Base-by-base conservation (phyloP, 2,888 invertebrate genomes). In the Brachylomia viminalis region DNA sequence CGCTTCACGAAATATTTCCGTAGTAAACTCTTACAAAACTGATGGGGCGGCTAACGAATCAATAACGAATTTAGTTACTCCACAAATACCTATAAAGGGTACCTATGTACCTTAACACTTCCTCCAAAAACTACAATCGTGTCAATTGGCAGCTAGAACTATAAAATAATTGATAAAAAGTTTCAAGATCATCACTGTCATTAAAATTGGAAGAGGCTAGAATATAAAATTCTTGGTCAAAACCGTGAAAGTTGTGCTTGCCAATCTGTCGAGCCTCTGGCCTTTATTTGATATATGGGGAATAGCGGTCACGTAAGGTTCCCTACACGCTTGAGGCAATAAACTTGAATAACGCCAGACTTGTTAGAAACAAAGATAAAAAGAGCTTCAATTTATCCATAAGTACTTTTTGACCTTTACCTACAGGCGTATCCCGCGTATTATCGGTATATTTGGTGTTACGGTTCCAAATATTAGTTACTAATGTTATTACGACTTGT, bases 211-310 rank as follows among this genome's bases (percentile, higher is more conserved):
- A 75, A 79, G 68, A 66, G 75, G 54, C 73, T 42, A n/a, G n/a
- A n/a, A n/a, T n/a, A 79, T 87, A 79, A 81, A 77, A 67, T 42
- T 52, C 27, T 69, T 73, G 65, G 62, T 64, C 38, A 70, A 69
- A 73, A 78, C 71, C 65, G 72, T 47, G n/a, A 83, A 85, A 82
- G 49, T 87, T 75, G 62, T 84, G 74, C 71, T 70, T 66, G 72
- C 17, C 67, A 74, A 78, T 73, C 76, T 82, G 77, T 76, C 75
- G 67, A 68, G 49, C 69, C 45, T 74, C 56, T 49, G 66, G 54
- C 47, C 15, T 54, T 42, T 75, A 66, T 70, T 70, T 67, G 75
- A 84, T 64, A 68, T 64, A 33, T 68, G 70, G 27, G 33, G 30
- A 56, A 76, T 72, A 72, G 38, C 52, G 83, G 75, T 77, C 86